Evolutionary conservation across 2,888 invertebrate species (phyloP).

Genomic region (Drosophila helvetica): DNA sequence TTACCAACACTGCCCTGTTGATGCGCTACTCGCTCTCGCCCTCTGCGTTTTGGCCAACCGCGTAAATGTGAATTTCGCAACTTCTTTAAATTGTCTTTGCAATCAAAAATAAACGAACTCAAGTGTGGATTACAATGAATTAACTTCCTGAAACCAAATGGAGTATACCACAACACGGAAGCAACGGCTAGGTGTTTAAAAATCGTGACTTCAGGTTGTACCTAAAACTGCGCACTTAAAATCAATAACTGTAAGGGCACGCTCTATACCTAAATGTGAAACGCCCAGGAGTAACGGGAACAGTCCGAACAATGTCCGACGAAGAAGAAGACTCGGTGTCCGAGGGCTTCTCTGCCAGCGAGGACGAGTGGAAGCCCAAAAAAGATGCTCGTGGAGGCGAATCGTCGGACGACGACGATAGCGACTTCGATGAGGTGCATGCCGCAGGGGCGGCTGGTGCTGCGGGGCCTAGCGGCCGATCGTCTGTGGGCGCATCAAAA

Average conservation of each 20-base stretch:
- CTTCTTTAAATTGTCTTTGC: constrained; percentile 45
- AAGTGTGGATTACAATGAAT: background rate
- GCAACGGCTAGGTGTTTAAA: background rate
- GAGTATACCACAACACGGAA: constrained; percentile 5
- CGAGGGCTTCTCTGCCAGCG: constrained; percentile 83
- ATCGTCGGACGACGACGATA: constrained; percentile 82
- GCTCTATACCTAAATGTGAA: constrained; percentile 63
- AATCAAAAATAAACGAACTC: background rate
- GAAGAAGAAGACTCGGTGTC: constrained; percentile 81
- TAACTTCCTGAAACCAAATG: background rate
- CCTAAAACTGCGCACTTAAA: constrained; percentile 72
- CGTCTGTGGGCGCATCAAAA: constrained; percentile 45
- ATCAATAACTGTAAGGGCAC: constrained; percentile 72
- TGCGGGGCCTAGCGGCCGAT: constrained; percentile 51
- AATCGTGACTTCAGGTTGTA: constrained; percentile 3
- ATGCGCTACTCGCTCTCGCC: constrained; percentile 24
- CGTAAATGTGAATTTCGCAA: constrained; percentile 70
- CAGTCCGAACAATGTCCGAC: constrained; percentile 74
- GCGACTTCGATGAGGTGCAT: constrained; percentile 75
- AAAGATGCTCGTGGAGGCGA: constrained; percentile 78
- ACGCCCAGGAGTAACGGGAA: constrained; percentile 10
- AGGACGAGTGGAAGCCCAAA: constrained; percentile 82
- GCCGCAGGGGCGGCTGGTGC: constrained; percentile 42
- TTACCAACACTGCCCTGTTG: background rate
- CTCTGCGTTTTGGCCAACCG: constrained; percentile 45